Evolutionary conservation across 2,797 vertebrate genomes (phyloP).

Genomic region (Ptychadena robeensis): DNA sequence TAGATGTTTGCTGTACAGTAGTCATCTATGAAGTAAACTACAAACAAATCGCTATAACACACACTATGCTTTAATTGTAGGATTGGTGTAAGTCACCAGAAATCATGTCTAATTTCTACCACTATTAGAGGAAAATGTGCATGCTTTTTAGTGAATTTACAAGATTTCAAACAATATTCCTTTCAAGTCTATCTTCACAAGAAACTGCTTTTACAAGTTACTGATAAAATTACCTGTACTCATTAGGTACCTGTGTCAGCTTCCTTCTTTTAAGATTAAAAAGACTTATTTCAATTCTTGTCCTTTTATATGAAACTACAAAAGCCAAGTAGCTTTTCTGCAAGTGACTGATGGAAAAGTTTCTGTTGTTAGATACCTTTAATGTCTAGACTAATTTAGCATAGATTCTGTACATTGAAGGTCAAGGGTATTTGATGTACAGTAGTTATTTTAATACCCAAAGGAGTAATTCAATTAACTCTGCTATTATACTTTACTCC

Average conservation of each 20-base stretch:
- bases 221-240: conserved; percentile 8
- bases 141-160: not conserved
- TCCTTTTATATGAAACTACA: conserved; percentile 50
- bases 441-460: conserved; percentile 28
- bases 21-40: too few relatives aligned
- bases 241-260: conserved; percentile 29
- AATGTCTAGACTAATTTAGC: conserved; percentile 45
- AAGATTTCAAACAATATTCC: conserved; percentile 6
- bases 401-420: conserved; percentile 36
- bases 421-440: conserved; percentile 41
- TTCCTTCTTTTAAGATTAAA: conserved; percentile 23
- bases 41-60: too few relatives aligned
- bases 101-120: too few relatives aligned
- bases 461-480: conserved; percentile 4
- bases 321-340: conserved; percentile 31
- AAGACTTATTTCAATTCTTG: conserved; percentile 16
- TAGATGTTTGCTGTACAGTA: too few relatives aligned
- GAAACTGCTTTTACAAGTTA: not conserved
- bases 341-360: conserved; percentile 11
- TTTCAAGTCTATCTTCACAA: not conserved
- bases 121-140: not conserved
- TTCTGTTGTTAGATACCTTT: conserved; percentile 41
- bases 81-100: too few relatives aligned
- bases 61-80: too few relatives aligned
- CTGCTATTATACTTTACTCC: not conserved